Evolutionary conservation across 2,888 invertebrate species (phyloP).

Genomic region (Gymnosoma rotundatum): DNA sequence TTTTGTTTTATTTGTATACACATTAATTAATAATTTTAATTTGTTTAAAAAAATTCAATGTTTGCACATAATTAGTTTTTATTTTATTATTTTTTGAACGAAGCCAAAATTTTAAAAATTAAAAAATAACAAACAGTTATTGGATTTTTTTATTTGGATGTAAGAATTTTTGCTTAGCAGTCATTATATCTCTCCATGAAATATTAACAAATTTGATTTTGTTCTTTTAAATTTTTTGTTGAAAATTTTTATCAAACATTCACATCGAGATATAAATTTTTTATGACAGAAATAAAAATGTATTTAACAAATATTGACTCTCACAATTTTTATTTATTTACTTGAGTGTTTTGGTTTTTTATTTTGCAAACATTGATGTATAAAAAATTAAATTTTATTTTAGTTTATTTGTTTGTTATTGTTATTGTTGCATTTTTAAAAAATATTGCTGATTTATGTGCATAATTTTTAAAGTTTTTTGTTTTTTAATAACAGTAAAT

Average conservation of each 20-base stretch:
- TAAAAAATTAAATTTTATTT: slow-evolving; percentile 26
- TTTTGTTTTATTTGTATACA: slow-evolving; percentile 1
- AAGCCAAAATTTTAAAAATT: slow-evolving; percentile 33
- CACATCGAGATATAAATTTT: slow-evolving; percentile 70
- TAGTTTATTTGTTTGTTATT: neutral
- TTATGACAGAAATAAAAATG: slow-evolving; percentile 3
- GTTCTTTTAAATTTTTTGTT: slow-evolving; percentile 42
- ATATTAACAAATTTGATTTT: slow-evolving; percentile 50
- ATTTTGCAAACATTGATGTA: slow-evolving; percentile 68
- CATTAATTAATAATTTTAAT: neutral
- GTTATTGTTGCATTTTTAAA: neutral
- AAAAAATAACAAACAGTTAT: slow-evolving; percentile 30
- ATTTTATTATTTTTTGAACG: slow-evolving; percentile 4
- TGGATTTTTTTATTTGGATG: slow-evolving; percentile 34
- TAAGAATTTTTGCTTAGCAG: slow-evolving; percentile 67
- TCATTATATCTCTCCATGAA: slow-evolving; percentile 75
- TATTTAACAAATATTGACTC: slow-evolving; percentile 39
- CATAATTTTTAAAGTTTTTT: too few species aligned
- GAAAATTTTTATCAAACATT: slow-evolving; percentile 63
- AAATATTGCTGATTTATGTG: neutral
- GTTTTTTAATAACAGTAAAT: too few species aligned
- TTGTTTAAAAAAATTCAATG: slow-evolving; percentile 53
- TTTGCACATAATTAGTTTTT: slow-evolving; percentile 41
- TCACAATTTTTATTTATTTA: slow-evolving; percentile 1
- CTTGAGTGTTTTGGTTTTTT: slow-evolving; percentile 4